Percentiles rank a stretch among this genome's conserved stretches.
These are phyloP conservation scores for Mormoops blainvillei DNA, from an alignment of 2,113 vertebrate species.

Conservation along the genomic window DNA sequence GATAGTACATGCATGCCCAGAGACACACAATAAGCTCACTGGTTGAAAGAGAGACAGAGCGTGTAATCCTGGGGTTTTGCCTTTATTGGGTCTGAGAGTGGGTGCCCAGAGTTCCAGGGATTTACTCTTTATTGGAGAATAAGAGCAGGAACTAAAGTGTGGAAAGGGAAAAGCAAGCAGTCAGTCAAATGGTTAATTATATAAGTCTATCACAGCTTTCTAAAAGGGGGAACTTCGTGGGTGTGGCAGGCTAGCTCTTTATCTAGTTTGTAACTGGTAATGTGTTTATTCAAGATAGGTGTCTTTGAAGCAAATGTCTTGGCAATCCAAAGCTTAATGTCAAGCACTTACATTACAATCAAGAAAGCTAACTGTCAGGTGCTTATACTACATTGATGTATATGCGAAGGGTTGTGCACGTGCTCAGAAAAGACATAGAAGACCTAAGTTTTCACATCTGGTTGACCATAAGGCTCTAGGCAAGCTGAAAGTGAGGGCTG, in stretches of 20 bases:
- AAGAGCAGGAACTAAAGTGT: not conserved
- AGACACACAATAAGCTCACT: not conserved
- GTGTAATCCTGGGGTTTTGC: not conserved
- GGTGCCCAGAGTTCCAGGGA: not conserved
- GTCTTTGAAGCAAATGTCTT: not conserved
- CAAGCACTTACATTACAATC: not conserved
- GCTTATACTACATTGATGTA: not conserved
- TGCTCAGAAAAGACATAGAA: not conserved
- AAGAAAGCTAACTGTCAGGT: not conserved
- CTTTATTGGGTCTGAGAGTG: not conserved
- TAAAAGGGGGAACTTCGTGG: not conserved
- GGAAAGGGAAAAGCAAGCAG: not conserved
- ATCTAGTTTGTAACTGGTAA: not conserved
- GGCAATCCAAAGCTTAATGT: not conserved
- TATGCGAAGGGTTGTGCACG: not conserved
- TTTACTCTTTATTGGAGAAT: not conserved
- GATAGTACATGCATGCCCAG: not conserved
- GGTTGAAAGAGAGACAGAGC: not conserved
- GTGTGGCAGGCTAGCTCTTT: not conserved
- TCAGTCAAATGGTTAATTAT: not conserved
- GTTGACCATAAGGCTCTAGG: not conserved
- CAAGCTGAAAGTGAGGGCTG: not conserved
- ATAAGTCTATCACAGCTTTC: not conserved
- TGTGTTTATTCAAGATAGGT: not conserved
- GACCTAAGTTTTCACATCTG: not conserved